Conservation (phyloP, 1,140 invertebrate genomes). For the Zaprionus gabonicus region DNA sequence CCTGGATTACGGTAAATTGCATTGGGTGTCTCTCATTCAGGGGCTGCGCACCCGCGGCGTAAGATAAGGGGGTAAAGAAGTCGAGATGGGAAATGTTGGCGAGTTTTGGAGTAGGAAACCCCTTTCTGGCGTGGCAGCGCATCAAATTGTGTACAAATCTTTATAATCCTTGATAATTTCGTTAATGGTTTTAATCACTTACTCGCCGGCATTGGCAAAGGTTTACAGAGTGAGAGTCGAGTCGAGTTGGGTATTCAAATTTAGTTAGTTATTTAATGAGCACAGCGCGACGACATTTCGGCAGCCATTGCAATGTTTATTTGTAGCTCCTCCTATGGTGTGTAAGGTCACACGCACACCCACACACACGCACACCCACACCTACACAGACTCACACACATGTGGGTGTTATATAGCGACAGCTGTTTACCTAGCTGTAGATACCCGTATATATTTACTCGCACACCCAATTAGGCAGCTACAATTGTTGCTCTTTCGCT, state of each 20-base stretch:
- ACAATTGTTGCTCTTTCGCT: slow-evolving; percentile 74
- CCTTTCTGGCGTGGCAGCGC: slow-evolving; percentile 53
- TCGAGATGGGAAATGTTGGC: not conserved
- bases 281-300: slow-evolving; percentile 13
- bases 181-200: slow-evolving; percentile 84
- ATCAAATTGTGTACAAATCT: slow-evolving; percentile 75
- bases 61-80: not conserved
- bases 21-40: slow-evolving; percentile 80
- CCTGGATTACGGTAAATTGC: slow-evolving; percentile 81
- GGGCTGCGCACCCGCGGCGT: slow-evolving; percentile 54
- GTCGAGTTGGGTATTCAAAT: slow-evolving; percentile 41
- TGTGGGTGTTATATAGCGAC: slow-evolving; percentile 25
- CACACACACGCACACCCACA: slow-evolving; percentile 22
- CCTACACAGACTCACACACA: slow-evolving; percentile 8
- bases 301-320: slow-evolving; percentile 63
- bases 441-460: slow-evolving; percentile 48
- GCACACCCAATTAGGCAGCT: slow-evolving; percentile 76
- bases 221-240: slow-evolving; percentile 35
- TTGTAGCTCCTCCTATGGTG: slow-evolving; percentile 67
- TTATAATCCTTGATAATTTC: slow-evolving; percentile 83
- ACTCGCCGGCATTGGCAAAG: slow-evolving; percentile 63
- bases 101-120: not conserved
- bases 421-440: slow-evolving; percentile 66
- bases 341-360: slow-evolving; percentile 54
- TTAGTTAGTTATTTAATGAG: not conserved